A percentile compares a stretch with the other conserved stretches of the same genome.
Conservation (phyloP, 2,888 invertebrate genomes). For the Xanthostigma xanthostigma region DNA sequence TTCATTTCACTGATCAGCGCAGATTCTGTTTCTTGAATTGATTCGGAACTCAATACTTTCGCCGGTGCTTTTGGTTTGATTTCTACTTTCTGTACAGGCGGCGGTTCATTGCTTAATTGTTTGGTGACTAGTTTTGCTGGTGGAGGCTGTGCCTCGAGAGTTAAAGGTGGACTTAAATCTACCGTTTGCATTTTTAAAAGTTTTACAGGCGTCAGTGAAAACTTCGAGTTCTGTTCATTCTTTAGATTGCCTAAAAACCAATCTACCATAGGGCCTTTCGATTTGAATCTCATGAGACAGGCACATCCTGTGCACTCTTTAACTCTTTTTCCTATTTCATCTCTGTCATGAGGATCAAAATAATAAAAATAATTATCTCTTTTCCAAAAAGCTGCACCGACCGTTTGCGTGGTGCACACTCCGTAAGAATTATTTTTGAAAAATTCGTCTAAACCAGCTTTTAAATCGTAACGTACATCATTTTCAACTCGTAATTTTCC, state of each 20-base stretch:
- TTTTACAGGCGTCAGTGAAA: conserved; percentile 2
- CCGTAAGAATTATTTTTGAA: neutral
- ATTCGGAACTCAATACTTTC: neutral
- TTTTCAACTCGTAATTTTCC: no score
- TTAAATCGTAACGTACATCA: no score
- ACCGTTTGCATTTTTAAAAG: conserved; percentile 1
- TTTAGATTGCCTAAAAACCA: neutral
- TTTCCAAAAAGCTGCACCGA: conserved; percentile 23
- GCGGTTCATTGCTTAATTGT: neutral
- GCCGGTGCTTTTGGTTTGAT: neutral
- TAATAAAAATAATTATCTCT: conserved; percentile 21
- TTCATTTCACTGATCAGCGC: neutral
- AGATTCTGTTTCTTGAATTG: neutral
- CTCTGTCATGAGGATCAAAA: conserved; percentile 25
- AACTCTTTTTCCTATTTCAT: conserved; percentile 11
- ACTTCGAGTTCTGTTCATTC: neutral
- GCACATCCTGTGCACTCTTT: neutral
- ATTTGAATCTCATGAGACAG: conserved; percentile 1
- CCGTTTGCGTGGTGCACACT: conserved; percentile 3
- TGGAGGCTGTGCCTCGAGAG: neutral
- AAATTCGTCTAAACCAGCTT: no score
- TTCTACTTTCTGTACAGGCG: neutral
- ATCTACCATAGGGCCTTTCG: neutral
- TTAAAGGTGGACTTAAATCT: neutral
- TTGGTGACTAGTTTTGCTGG: no score